Evolutionary conservation across 2,888 invertebrate species (phyloP), one percentile per base, ranked within the genome.

Genomic region (Anticlea derivata): DNA sequence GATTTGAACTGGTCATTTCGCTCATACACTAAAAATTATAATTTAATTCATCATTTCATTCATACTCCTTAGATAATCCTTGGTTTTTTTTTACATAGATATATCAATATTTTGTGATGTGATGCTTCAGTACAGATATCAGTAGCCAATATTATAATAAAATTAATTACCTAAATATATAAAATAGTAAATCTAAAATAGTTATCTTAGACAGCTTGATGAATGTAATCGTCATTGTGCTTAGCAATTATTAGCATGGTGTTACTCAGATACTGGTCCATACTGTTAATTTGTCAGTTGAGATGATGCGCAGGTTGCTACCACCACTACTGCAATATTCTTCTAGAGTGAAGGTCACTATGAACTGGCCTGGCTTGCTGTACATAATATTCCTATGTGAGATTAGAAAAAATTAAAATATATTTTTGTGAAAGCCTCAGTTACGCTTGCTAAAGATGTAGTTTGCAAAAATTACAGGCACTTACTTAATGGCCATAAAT

Each of bases 221-320:
- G 81, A 86, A 82, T 88, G 86, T 89, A 86, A 81, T 83, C 78
- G 86, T 89, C 87, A 86, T 86, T 87, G 89, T 90, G 89, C 87
- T 87, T 89, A 88, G 89, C 82, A 78, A 83, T 80, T 77, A 83
- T 84, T 86, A 86, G 87, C 84, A 79, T 81, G 83, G 80, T 83
- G 81, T 83, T 82, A 83, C 83, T 81, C 83, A 68, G 77, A 75
- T 78, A 73, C 75, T 77, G 80, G 76, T 79, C 72, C 1, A 70
- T 69, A 70, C 64, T 67, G 70, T 68, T 72, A 63, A 63, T 76
- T 76, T 68, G 62, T 68, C 63, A 41, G 65, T 52, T 61, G 46
- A 58, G 55, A 61, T 52, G 57, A 63, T 44, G 55, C 55, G 59
- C 52, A 55, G 62, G 55, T 44, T 40, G 40, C 39, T n/a, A n/a